These are phyloP conservation scores for Zaprionus tsacasi DNA, from an alignment of 1,140 invertebrate species.

Conservation along the genomic window DNA sequence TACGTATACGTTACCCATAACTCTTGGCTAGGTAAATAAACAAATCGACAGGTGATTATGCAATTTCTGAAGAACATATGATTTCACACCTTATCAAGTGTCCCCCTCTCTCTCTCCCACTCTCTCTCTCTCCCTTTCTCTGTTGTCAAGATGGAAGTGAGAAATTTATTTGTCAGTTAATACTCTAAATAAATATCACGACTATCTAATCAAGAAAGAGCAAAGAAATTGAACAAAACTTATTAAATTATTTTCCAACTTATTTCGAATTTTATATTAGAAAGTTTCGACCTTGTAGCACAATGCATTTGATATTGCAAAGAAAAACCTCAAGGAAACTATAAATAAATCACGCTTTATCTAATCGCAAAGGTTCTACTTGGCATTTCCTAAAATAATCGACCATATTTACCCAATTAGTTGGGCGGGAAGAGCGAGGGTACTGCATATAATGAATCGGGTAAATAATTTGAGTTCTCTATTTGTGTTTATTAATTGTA, in stretches of 20 bases:
- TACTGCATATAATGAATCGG: conserved; percentile 3
- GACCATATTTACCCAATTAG: conserved; percentile 48
- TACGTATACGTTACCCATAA: background rate
- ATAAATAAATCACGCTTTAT: conserved; percentile 8
- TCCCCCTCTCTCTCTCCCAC: conserved; percentile 1
- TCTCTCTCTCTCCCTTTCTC: conserved; percentile 10
- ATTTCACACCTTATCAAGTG: conserved; percentile 12
- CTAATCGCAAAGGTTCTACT: background rate
- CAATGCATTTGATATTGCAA: background rate
- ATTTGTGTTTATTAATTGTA: conserved; percentile 49
- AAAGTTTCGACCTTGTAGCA: conserved; percentile 11
- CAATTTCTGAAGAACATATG: conserved; percentile 20
- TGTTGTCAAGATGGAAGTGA: conserved; percentile 39
- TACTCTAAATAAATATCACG: conserved; percentile 75
- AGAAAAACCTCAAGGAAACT: background rate
- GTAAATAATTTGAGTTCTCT: conserved; percentile 27
- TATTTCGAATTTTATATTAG: background rate
- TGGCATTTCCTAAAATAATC: conserved; percentile 31
- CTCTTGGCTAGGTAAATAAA: conserved; percentile 28
- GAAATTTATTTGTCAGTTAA: conserved; percentile 64
- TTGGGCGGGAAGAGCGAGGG: conserved; percentile 10
- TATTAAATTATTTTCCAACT: background rate
- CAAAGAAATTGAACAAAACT: conserved; percentile 8
- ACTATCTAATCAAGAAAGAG: conserved; percentile 65
- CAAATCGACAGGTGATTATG: conserved; percentile 34